Evolutionary conservation across 2,888 invertebrate genomes (phyloP).

Genomic region (Subacronicta megacephala): DNA sequence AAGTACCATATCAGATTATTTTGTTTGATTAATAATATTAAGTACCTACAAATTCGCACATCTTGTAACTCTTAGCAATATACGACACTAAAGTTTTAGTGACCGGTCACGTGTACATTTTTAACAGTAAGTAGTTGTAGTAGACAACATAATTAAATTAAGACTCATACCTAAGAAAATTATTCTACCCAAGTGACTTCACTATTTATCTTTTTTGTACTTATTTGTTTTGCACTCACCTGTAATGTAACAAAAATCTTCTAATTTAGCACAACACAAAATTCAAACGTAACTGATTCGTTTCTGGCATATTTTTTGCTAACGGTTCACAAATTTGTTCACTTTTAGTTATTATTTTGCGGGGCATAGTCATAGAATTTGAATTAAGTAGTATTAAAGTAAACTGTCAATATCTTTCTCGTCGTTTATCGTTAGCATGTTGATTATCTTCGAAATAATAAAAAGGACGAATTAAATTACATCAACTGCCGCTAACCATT

Average conservation of each 20-base stretch:
- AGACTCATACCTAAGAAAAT: too few species aligned
- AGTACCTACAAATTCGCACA: too few species aligned
- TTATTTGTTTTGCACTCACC: conserved; percentile 20
- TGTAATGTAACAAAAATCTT: neutral
- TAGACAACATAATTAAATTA: too few species aligned
- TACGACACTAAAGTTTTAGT: neutral
- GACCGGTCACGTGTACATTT: too few species aligned
- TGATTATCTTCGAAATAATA: conserved; percentile 6
- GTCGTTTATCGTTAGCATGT: neutral
- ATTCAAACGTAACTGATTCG: neutral
- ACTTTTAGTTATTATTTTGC: conserved; percentile 5
- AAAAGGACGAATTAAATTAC: conserved; percentile 7
- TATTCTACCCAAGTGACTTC: neutral
- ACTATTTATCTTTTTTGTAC: neutral
- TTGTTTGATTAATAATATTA: too few species aligned
- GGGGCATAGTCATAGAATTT: neutral
- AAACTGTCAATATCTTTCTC: conserved; percentile 7
- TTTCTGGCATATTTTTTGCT: neutral
- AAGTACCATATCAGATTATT: too few species aligned
- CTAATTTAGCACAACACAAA: neutral
- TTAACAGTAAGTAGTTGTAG: too few species aligned
- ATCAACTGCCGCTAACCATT: conserved; percentile 2
- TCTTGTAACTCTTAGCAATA: neutral
- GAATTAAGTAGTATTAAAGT: neutral
- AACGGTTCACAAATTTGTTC: conserved; percentile 12